A percentile compares a stretch with the other conserved stretches of the same genome.
phyloP scores from a whole-genome alignment of 2,113 vertebrate species.

The Caracal caracal region DNA sequence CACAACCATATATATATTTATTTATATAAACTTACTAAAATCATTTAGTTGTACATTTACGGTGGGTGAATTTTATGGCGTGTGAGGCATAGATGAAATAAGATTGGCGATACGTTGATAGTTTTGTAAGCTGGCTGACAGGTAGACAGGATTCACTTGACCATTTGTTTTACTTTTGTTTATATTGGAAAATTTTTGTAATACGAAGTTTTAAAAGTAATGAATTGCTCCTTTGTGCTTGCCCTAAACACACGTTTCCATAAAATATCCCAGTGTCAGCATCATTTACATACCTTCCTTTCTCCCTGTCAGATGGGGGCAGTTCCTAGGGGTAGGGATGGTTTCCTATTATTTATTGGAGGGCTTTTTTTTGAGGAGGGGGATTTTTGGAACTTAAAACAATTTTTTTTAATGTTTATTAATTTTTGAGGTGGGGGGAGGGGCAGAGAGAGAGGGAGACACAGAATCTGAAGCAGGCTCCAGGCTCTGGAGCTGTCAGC shows the following conservation, averaged over 20 bases:
- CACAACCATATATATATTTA: neutral
- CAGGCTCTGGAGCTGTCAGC: too few relatives aligned
- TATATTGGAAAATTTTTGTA: neutral
- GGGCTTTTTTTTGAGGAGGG: neutral
- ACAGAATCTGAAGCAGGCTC: too few relatives aligned
- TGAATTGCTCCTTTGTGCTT: neutral
- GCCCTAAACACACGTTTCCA: neutral
- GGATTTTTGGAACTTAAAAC: too few relatives aligned
- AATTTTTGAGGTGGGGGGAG: too few relatives aligned
- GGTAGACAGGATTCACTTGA: neutral
- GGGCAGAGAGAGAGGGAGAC: too few relatives aligned
- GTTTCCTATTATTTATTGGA: neutral
- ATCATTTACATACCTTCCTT: neutral
- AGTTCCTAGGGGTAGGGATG: neutral
- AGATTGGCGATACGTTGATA: neutral
- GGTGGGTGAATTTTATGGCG: neutral
- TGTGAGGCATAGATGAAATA: neutral
- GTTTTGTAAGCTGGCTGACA: neutral
- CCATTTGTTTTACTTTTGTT: neutral
- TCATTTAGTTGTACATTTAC: neutral
- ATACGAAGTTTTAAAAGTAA: neutral
- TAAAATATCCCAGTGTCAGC: neutral
- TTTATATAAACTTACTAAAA: neutral
- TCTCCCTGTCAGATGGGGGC: neutral
- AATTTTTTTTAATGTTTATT: too few relatives aligned